phyloP scores from a whole-genome alignment of 2,888 invertebrate genomes.

The Mongoloraphidia duomilia region DNA sequence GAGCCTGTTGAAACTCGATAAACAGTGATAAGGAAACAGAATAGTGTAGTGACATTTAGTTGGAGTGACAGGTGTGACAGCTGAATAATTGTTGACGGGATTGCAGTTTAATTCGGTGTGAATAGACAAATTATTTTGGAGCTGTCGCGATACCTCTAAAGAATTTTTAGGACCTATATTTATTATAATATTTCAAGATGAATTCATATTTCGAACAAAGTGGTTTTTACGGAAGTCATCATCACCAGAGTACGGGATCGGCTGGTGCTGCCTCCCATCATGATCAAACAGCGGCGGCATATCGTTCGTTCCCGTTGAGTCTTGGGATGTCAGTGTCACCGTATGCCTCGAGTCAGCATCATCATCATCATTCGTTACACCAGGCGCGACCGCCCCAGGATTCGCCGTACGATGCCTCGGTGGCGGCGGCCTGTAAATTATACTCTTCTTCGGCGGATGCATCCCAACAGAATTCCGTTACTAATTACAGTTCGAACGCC shows the following conservation, averaged over 20 bases:
- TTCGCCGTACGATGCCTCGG: conserved; percentile 82
- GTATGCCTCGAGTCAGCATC: conserved; percentile 49
- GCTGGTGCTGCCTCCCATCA: conserved; percentile 50
- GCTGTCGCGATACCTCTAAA: no score
- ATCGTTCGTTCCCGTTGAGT: conserved; percentile 76
- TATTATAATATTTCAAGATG: conserved; percentile 47
- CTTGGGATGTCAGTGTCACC: conserved; percentile 76
- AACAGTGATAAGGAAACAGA: no score
- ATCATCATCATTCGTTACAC: conserved; percentile 55
- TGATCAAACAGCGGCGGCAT: conserved; percentile 55
- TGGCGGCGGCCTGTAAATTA: conserved; percentile 68
- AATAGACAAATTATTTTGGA: no score
- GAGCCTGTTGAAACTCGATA: no score
- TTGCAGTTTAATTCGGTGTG: no score
- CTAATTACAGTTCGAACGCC: conserved; percentile 36
- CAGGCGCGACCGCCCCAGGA: conserved; percentile 74
- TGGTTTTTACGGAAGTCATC: conserved; percentile 87
- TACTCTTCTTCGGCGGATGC: conserved; percentile 52
- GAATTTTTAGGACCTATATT: no score
- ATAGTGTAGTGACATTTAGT: no score
- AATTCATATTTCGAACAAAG: conserved; percentile 95
- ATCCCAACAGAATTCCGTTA: conserved; percentile 38
- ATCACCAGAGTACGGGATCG: conserved; percentile 62
- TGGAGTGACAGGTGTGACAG: no score
- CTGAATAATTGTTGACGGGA: no score